Evolutionary conservation across 2,888 invertebrate genomes (phyloP).

Genomic region (Cremastinae sp.): DNA sequence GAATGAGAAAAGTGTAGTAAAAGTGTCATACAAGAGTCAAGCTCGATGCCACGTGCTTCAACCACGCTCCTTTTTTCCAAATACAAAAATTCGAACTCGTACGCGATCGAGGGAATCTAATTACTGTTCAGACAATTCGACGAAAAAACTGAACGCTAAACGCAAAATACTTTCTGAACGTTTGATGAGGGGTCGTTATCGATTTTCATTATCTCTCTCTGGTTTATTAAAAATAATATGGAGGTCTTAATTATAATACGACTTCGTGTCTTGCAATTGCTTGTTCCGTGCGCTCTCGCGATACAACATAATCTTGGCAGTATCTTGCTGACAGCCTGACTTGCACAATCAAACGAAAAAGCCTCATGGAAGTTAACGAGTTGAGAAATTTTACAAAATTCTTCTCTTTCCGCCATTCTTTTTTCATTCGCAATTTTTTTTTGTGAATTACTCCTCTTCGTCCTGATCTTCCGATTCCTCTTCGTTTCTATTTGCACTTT

Average conservation of each 20-base stretch:
- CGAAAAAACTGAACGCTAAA: constrained; percentile 1
- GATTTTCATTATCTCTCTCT: neutral
- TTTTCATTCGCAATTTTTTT: constrained; percentile 22
- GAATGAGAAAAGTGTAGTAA: constrained; percentile 31
- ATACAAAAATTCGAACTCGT: constrained; percentile 1
- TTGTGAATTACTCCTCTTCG: constrained; percentile 75
- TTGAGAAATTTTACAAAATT: constrained; percentile 66
- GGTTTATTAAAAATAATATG: constrained; percentile 46
- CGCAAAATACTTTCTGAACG: constrained; percentile 45
- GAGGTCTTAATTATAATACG: constrained; percentile 37
- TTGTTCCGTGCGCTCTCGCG: constrained; percentile 47
- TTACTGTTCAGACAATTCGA: neutral
- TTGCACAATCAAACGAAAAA: constrained; percentile 64
- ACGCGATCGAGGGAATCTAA: neutral
- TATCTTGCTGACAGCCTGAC: constrained; percentile 70
- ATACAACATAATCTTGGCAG: constrained; percentile 69
- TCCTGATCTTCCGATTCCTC: constrained; percentile 77
- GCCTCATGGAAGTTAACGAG: constrained; percentile 63
- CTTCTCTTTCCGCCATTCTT: constrained; percentile 53
- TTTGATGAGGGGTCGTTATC: constrained; percentile 31
- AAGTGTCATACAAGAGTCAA: neutral
- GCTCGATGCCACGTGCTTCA: neutral
- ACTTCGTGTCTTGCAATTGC: constrained; percentile 22
- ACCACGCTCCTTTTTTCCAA: neutral
- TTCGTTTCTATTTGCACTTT: constrained; percentile 75